phyloP scores from a whole-genome alignment of 2,888 invertebrate species.

The Drosophila monieri region DNA sequence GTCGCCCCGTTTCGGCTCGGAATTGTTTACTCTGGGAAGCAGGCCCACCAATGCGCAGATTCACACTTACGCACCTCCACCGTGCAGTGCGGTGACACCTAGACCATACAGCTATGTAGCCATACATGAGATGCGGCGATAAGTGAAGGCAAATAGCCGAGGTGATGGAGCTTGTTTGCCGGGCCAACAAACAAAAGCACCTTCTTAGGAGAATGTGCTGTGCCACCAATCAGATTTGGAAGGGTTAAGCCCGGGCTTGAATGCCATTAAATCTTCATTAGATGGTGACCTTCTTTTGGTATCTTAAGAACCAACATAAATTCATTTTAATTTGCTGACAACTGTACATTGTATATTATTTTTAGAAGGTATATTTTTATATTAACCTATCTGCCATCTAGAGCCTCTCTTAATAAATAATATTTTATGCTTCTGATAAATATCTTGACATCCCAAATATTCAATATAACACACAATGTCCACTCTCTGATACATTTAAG shows the following conservation, averaged over 20 bases:
- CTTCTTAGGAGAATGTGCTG: constrained; percentile 23
- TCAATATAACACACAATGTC: constrained; percentile 26
- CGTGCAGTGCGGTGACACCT: constrained; percentile 37
- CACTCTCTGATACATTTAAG: constrained; percentile 9
- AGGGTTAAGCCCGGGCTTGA: constrained; percentile 15
- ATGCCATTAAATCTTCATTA: constrained; percentile 37
- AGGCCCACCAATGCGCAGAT: constrained; percentile 44
- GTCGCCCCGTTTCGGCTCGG: constrained; percentile 13
- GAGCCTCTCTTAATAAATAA: not conserved
- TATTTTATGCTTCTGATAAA: not conserved
- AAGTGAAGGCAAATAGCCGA: constrained; percentile 73
- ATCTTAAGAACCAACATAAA: not conserved
- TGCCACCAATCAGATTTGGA: constrained; percentile 29
- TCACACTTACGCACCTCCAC: constrained; percentile 34
- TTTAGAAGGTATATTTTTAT: not conserved
- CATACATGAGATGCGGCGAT: constrained; percentile 39
- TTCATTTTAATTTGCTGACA: not conserved
- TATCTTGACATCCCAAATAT: constrained; percentile 9
- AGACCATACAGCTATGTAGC: constrained; percentile 1
- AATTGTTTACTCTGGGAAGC: constrained; percentile 37
- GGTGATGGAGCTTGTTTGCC: constrained; percentile 69
- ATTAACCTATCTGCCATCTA: not conserved
- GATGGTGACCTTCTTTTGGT: not conserved
- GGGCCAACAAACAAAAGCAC: constrained; percentile 65
- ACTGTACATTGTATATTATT: not conserved